These are phyloP conservation scores for Physeter macrocephalus DNA, from an alignment of 2,113 vertebrate species.

Conservation along the genomic window DNA sequence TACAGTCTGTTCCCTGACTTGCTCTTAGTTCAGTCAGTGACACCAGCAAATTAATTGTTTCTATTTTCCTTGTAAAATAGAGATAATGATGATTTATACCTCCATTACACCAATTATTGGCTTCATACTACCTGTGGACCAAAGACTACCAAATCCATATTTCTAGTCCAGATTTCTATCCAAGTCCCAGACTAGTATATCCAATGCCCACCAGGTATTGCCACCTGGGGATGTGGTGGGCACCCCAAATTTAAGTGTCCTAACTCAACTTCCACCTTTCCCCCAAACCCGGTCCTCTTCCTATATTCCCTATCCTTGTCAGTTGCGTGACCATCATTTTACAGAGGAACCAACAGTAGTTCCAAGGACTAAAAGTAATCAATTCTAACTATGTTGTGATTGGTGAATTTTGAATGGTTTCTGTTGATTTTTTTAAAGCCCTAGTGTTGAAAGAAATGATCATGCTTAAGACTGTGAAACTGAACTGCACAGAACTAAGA, in stretches of 20 bases:
- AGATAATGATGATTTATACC: not conserved
- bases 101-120: not conserved
- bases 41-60: not conserved
- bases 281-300: not conserved
- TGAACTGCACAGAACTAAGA: not conserved
- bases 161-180: not conserved
- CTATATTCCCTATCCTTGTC: too few species aligned
- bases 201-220: not conserved
- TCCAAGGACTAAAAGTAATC: not conserved
- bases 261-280: not conserved
- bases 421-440: not conserved
- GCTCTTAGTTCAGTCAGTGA: not conserved
- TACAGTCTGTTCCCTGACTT: not conserved
- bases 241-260: not conserved
- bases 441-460: not conserved
- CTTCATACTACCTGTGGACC: not conserved
- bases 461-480: not conserved
- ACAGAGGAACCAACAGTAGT: not conserved
- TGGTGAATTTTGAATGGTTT: not conserved
- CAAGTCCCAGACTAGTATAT: not conserved
- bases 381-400: not conserved
- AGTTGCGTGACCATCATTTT: not conserved
- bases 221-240: not conserved
- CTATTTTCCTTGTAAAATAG: not conserved
- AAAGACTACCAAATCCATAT: not conserved